Base-by-base conservation (phyloP, 2,113 vertebrate genomes). In the Dromaius novaehollandiae region DNA sequence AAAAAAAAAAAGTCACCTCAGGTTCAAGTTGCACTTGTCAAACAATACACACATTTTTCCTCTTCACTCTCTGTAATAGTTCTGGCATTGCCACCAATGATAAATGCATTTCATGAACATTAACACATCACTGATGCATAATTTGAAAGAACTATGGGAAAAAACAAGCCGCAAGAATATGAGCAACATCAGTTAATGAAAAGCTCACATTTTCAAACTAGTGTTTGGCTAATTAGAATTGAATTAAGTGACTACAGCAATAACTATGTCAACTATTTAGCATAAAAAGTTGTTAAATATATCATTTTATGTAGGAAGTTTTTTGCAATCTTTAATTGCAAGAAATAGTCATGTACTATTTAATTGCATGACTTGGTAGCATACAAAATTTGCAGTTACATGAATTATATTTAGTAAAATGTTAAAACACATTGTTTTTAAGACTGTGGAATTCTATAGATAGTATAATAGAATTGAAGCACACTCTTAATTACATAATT, bases 331-430 rank as follows among this genome's bases (percentile, higher is more conserved):
- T 98, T 97, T 98, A 98, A 97, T 98, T 97, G 98, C 97, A 97
- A 97, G 98, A 95, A 97, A 98, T 97, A 97, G 90, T 95, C 89
- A 53, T 96, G 97, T 96, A 97, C 95, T 96, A 96, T 95, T 98
- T 98, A 98, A 98, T 98, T 98, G 96, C 97, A 96, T 95, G 97
- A 97, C 95, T 97, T 97, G 94, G 97, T 98, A 89, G 83, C 93
- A 95, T 95, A 98, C 98, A 98, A 98, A 98, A 97, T 97, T 97
- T 80, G 97, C 96, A 56, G 96, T 97, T 97, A 97, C 96, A 95
- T 98, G 88, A 98, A 96, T 98, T 98, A 98, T 98, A 97, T 96
- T 97, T 97, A 97, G 94, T 93, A 97, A 98, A 98, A 98, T 97
- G 98, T 98, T 98, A 98, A 98, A 98, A 98, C 95, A 90, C 75